A percentile compares a stretch with the other conserved stretches of the same genome.
Conservation (phyloP, 2,888 invertebrate genomes). For the Orchesella flavescens region DNA sequence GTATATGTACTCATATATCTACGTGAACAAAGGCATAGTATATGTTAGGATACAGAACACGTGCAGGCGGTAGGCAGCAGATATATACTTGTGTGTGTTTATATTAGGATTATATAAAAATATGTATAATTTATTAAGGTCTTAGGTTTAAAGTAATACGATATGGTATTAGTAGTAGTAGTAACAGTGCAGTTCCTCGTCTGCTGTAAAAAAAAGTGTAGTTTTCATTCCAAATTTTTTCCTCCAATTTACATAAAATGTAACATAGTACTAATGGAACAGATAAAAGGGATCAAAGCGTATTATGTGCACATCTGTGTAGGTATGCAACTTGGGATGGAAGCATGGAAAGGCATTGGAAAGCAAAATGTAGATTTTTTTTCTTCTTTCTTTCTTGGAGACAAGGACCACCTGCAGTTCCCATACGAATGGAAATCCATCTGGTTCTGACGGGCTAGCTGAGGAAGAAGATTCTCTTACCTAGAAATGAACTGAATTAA, state of each 20-base stretch:
- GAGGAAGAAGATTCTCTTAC: not conserved
- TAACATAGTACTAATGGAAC: conserved; percentile 5
- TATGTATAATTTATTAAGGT: too few relatives aligned
- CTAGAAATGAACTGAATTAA: not conserved
- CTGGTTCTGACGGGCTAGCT: conserved; percentile 68
- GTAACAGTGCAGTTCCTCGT: too few relatives aligned
- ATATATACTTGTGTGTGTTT: too few relatives aligned
- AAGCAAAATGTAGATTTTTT: conserved; percentile 42
- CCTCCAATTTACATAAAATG: conserved; percentile 1
- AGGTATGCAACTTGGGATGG: not conserved
- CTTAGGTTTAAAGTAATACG: too few relatives aligned
- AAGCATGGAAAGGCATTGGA: not conserved
- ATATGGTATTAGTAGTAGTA: too few relatives aligned
- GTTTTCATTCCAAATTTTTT: conserved; percentile 2
- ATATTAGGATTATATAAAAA: too few relatives aligned
- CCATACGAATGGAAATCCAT: conserved; percentile 64
- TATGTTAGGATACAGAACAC: too few relatives aligned
- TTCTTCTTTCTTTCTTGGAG: too few relatives aligned
- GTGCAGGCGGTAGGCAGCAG: too few relatives aligned
- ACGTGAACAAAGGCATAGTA: too few relatives aligned
- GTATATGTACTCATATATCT: too few relatives aligned
- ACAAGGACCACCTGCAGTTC: conserved; percentile 56
- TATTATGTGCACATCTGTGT: conserved; percentile 26
- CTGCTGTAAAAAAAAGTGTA: not conserved
- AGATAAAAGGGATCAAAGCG: conserved; percentile 33